phyloP scores from a whole-genome alignment of 2,888 invertebrate species.

The Tipula confusa region DNA sequence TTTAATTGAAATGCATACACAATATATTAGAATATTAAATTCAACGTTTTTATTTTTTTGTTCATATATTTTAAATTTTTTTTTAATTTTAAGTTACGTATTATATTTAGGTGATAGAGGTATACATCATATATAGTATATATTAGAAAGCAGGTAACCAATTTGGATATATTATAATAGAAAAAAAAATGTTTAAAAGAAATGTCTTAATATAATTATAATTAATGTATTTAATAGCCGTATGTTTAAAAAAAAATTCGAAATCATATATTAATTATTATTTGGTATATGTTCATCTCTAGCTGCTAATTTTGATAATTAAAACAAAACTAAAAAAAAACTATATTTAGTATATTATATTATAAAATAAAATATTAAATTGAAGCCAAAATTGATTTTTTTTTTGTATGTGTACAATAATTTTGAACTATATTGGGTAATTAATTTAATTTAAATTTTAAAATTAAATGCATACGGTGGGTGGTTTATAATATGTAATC shows the following conservation, averaged over 20 bases:
- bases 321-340: neutral
- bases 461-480: neutral
- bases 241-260: neutral
- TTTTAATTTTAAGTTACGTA: neutral
- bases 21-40: neutral
- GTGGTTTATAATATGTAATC: too few relatives aligned
- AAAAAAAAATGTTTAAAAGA: neutral
- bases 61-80: neutral
- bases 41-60: neutral
- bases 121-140: too few relatives aligned
- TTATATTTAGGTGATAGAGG: neutral
- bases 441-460: neutral
- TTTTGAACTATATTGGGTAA: neutral
- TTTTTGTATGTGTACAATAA: neutral
- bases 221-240: neutral
- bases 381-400: slow-evolving; percentile 6
- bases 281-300: neutral
- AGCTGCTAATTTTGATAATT: neutral
- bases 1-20: neutral
- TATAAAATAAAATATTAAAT: neutral
- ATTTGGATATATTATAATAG: neutral
- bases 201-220: slow-evolving; percentile 20
- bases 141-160: neutral
- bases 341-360: too few relatives aligned
- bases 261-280: neutral